A percentile compares a stretch with the other conserved stretches of the same genome.
Conservation (phyloP, 2,113 vertebrate species). For the Prolemur simus region DNA sequence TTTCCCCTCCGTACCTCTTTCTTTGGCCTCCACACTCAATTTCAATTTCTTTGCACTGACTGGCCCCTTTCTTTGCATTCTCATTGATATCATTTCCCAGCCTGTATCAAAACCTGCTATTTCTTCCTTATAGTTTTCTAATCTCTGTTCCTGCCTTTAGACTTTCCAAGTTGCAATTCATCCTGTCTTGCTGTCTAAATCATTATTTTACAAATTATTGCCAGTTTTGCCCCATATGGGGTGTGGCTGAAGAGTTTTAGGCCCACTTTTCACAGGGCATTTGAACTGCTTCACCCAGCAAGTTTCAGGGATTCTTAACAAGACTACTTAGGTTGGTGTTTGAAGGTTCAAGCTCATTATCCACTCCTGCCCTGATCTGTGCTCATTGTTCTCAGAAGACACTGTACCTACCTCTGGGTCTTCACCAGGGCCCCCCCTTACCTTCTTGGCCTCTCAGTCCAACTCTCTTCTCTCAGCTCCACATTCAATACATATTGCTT, state of each 20-base stretch:
- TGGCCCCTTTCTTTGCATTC: background rate
- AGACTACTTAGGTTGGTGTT: background rate
- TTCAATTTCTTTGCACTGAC: background rate
- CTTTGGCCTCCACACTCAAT: background rate
- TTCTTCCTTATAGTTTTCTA: background rate
- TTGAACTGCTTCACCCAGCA: background rate
- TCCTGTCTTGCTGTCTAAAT: background rate
- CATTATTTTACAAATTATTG: background rate
- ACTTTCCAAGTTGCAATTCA: background rate
- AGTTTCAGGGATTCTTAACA: background rate
- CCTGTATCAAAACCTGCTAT: background rate
- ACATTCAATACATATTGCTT: background rate
- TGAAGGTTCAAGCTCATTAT: background rate
- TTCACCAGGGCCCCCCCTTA: background rate
- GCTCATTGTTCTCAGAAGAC: background rate
- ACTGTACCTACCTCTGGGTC: background rate
- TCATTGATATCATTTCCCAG: background rate
- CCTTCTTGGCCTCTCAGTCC: background rate
- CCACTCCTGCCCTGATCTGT: background rate
- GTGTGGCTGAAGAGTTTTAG: background rate
- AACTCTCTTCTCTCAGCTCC: background rate
- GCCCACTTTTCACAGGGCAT: background rate
- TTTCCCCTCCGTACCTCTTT: background rate
- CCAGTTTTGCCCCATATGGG: background rate
- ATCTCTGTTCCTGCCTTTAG: background rate